Evolutionary conservation across 2,113 vertebrate species (phyloP).

Genomic region (Mirounga angustirostris): DNA sequence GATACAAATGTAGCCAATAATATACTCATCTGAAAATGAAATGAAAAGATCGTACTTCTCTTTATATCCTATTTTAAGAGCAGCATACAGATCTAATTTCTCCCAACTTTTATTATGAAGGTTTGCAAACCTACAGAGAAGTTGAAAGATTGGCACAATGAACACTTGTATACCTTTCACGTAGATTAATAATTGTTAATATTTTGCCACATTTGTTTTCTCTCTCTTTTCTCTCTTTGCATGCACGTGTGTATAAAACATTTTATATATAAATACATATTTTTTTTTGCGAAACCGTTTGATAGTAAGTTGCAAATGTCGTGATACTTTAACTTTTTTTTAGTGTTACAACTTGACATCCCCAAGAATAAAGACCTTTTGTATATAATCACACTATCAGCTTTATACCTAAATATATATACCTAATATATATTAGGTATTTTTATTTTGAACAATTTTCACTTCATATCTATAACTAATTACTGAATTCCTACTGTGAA

Average conservation of each 20-base stretch:
- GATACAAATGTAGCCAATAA: neutral
- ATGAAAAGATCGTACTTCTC: neutral
- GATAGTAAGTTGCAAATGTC: conserved; percentile 32
- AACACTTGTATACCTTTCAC: neutral
- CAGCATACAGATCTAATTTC: conserved; percentile 18
- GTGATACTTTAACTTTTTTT: conserved; percentile 10
- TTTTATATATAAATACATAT: neutral
- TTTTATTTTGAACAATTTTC: too few relatives aligned
- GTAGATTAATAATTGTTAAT: neutral
- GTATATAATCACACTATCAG: neutral
- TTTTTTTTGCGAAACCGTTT: conserved; percentile 11
- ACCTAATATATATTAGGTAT: neutral
- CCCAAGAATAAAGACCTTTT: conserved; percentile 35
- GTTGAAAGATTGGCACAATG: neutral
- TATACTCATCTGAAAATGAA: neutral
- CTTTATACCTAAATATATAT: neutral
- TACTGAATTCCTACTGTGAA: neutral
- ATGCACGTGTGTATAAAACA: neutral
- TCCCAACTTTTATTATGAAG: neutral
- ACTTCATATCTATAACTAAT: neutral
- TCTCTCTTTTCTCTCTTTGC: neutral
- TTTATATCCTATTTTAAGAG: conserved; percentile 6
- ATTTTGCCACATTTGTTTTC: neutral
- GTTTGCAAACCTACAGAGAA: conserved; percentile 25
- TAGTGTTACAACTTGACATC: neutral